A percentile compares a stretch with the other conserved stretches of the same genome.
These are phyloP conservation scores for Aurelia sp. DNA, from an alignment of 30 jellyfish, hydroid and myxozoan genomes.

Conservation along the genomic window DNA sequence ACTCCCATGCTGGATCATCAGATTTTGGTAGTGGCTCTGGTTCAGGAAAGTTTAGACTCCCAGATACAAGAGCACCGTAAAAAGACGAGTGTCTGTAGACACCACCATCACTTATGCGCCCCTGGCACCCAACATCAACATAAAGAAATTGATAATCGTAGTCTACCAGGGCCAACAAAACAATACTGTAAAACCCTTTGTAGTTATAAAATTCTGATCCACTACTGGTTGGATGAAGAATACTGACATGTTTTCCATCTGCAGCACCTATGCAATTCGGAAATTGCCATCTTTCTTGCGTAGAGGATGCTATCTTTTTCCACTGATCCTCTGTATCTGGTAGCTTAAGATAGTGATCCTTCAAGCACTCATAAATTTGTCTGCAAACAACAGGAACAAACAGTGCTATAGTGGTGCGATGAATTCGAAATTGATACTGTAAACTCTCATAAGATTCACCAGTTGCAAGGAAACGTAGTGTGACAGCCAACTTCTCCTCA, in stretches of 20 bases:
- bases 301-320: conserved; percentile 1
- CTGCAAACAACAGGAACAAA: conserved; percentile 33
- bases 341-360: not conserved
- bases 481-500: conserved; percentile 58
- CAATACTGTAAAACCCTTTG: not conserved
- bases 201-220: conserved; percentile 43
- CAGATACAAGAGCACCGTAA: too few species aligned
- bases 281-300: conserved; percentile 50
- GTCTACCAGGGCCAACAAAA: not conserved
- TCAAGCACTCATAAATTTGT: conserved; percentile 1
- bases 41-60: too few species aligned
- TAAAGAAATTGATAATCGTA: conserved; percentile 18
- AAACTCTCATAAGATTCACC: conserved; percentile 21
- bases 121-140: conserved; percentile 50
- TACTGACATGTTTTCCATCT: conserved; percentile 49
- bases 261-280: conserved; percentile 54
- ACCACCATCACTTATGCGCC: too few species aligned
- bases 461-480: conserved; percentile 58
- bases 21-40: too few species aligned
- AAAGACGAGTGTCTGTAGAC: too few species aligned
- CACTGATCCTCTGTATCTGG: conserved; percentile 45
- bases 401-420: conserved; percentile 3
- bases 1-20: too few species aligned
- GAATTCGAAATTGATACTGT: conserved; percentile 43
- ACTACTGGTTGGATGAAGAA: conserved; percentile 9